Conservation (phyloP, 2,888 invertebrate genomes). For the Celastrina argiolus region DNA sequence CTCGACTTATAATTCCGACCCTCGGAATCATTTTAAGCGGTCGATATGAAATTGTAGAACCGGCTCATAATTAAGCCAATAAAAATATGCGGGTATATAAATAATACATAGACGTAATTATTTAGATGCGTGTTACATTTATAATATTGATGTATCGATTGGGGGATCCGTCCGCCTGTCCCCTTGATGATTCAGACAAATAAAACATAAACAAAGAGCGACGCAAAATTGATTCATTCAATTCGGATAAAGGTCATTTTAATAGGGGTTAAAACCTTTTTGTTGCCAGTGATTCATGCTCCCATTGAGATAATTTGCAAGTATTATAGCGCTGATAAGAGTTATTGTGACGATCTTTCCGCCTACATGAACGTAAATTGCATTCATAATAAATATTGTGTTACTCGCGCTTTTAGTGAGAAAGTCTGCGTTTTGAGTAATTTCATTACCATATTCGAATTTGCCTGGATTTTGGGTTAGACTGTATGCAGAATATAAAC, state of each 20-base stretch:
- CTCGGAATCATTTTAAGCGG: conserved; percentile 3
- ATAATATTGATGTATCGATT: conserved; percentile 44
- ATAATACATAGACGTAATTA: conserved; percentile 55
- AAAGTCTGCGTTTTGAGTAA: neutral
- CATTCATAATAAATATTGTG: neutral
- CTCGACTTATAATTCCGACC: conserved; percentile 71
- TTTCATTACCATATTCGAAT: neutral
- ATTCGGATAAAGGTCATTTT: conserved; percentile 37
- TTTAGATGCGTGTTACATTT: conserved; percentile 51
- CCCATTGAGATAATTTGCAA: conserved; percentile 25
- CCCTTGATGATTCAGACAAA: conserved; percentile 36
- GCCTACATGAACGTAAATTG: conserved; percentile 4
- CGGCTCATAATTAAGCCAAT: conserved; percentile 66
- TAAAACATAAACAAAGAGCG: conserved; percentile 36
- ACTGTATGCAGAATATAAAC: no score
- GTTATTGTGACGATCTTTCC: conserved; percentile 9
- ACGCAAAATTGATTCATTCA: conserved; percentile 36
- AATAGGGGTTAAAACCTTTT: conserved; percentile 32
- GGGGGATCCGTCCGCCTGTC: conserved; percentile 30
- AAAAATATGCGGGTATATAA: conserved; percentile 67
- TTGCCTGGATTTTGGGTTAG: no score
- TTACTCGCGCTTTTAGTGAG: conserved; percentile 2
- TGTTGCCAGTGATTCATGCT: conserved; percentile 32
- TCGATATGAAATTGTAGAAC: conserved; percentile 50
- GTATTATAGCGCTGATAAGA: conserved; percentile 6